Percentiles rank a stretch among this genome's conserved stretches.
These are phyloP conservation scores for Gavia stellata DNA, from an alignment of 2,113 vertebrate species.

Conservation along the genomic window DNA sequence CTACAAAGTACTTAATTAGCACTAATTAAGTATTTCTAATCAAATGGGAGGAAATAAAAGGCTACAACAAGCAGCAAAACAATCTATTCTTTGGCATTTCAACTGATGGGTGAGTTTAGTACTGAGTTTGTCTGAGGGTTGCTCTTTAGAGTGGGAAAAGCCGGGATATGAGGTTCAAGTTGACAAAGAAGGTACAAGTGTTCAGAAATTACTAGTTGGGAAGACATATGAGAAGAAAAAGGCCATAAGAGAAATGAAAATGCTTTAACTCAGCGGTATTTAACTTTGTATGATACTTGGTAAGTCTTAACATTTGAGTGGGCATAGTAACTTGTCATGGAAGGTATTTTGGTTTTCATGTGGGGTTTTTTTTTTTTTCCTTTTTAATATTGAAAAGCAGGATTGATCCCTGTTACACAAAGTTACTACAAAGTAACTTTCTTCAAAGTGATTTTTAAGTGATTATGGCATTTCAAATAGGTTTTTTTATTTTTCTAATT, in stretches of 20 bases:
- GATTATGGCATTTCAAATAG: not conserved
- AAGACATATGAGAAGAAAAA: not conserved
- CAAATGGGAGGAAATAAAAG: not conserved
- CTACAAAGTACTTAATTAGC: not conserved
- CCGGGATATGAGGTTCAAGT: not conserved
- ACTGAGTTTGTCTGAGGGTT: not conserved
- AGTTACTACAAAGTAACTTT: not conserved
- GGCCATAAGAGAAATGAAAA: not conserved
- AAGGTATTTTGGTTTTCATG: not conserved
- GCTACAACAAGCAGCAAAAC: not conserved
- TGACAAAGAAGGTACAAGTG: not conserved
- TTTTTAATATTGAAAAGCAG: not conserved
- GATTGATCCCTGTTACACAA: not conserved
- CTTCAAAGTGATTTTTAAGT: not conserved
- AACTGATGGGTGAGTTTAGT: not conserved
- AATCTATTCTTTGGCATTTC: not conserved
- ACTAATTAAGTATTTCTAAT: not conserved
- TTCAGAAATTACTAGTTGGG: not conserved
- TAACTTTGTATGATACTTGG: not conserved
- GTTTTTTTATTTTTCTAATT: not conserved
- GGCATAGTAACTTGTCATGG: not conserved
- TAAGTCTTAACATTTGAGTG: not conserved
- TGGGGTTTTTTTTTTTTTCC: not conserved
- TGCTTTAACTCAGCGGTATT: not conserved
- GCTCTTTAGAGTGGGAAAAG: not conserved